Base-by-base conservation (phyloP, 2,888 invertebrate genomes). In the Pterobdella sp. region DNA sequence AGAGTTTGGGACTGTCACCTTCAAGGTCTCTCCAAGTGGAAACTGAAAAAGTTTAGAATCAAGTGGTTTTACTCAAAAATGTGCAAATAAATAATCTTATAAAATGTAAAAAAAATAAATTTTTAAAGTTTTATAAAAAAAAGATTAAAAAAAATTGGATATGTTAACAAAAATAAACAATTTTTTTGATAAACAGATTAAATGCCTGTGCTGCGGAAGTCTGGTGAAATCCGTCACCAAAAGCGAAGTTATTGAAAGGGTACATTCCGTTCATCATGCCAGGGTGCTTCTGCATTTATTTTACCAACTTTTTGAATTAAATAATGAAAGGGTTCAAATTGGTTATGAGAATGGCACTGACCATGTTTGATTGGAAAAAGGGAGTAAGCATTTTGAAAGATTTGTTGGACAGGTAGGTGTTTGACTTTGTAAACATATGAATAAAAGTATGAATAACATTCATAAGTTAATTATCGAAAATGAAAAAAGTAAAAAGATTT, bases 1-100 rank as follows among this genome's bases (percentile, higher is more conserved):
- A 83, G 91, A 92, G 85, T 96, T 95, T 72, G 97, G 97, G 86
- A 97, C 95, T 86, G 92, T 70, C 68, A 79, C 74, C 63, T 77
- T 76, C 70, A 76, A 74, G 36, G 63, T 63, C 18, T 77, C 77
- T 42, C 7, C 49, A 42, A 14, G 49, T 42, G 49, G 49, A 42
- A 22, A 22, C 49, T 7, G 49, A 42, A 22, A 22, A 14, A 14
- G 22, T 42, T 42, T 14, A 22, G 22, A 42, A 22, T 14, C 49
- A 22, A 42, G n/a, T n/a, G n/a, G n/a, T n/a, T n/a, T n/a, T n/a
- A n/a, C n/a, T n/a, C n/a, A n/a, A n/a, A n/a, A n/a, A n/a, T n/a
- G n/a, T n/a, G n/a, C n/a, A n/a, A n/a, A n/a, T n/a, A n/a, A n/a
- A n/a, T n/a, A n/a, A n/a, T n/a, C n/a, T n/a, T n/a, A n/a, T n/a